Percentiles rank a stretch among this genome's conserved stretches.
These are phyloP conservation scores for Dasyprocta punctata DNA, from an alignment of 2,113 vertebrate species.

Conservation along the genomic window DNA sequence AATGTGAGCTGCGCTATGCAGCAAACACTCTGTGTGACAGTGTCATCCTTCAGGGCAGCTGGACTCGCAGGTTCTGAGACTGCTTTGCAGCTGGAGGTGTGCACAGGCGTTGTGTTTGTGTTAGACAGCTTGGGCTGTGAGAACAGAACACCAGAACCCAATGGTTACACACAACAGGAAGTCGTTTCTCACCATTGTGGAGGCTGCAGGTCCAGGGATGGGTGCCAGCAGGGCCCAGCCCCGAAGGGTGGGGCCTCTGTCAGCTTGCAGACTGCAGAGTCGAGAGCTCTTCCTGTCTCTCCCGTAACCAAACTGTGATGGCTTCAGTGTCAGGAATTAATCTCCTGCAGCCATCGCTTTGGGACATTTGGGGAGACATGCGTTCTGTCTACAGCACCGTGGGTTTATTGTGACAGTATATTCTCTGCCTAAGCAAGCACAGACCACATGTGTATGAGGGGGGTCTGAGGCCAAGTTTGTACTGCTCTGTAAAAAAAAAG, in stretches of 20 bases:
- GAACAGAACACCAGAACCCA: neutral
- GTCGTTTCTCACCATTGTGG: neutral
- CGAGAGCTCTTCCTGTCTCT: neutral
- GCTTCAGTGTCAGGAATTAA: neutral
- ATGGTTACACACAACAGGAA: neutral
- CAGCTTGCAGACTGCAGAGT: too few species aligned
- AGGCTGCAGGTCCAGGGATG: neutral
- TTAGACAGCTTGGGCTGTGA: neutral
- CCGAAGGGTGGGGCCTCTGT: neutral
- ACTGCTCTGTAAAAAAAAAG: neutral
- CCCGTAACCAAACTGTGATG: too few species aligned
- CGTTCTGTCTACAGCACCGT: too few species aligned
- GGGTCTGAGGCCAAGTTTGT: neutral
- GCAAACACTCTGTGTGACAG: neutral
- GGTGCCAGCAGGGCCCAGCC: neutral
- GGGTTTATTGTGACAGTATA: neutral
- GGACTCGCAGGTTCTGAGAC: neutral
- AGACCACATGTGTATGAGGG: neutral
- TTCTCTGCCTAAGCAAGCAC: too few species aligned
- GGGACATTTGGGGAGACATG: too few species aligned
- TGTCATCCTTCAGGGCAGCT: neutral
- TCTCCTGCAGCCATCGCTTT: too few species aligned
- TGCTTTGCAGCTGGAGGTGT: neutral
- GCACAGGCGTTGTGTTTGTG: neutral
- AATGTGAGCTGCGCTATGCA: neutral